These are phyloP conservation scores for Cryptomyrus ogoouensis DNA, from an alignment of 2,113 vertebrate species.

Conservation along the genomic window DNA sequence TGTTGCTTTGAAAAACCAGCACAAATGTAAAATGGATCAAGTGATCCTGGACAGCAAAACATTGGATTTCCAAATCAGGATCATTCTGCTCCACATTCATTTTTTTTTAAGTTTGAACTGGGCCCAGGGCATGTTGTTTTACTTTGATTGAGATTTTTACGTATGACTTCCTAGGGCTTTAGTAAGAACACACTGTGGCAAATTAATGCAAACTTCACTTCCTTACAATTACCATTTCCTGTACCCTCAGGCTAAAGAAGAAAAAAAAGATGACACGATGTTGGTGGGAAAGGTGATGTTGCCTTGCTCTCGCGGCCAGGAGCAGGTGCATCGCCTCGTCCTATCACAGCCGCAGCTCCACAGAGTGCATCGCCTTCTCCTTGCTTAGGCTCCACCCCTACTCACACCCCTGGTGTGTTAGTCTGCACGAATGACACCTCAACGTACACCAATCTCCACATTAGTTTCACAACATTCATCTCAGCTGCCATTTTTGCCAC, in stretches of 20 bases:
- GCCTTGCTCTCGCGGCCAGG: conserved; percentile 71
- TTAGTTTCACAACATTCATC: background rate
- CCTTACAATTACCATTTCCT: background rate
- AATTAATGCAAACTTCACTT: background rate
- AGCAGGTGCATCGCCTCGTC: conserved; percentile 72
- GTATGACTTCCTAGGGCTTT: background rate
- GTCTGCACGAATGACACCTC: background rate
- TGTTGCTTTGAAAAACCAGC: background rate
- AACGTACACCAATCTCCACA: background rate
- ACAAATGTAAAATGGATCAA: background rate
- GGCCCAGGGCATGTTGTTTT: background rate
- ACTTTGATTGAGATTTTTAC: background rate
- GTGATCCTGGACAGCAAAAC: background rate
- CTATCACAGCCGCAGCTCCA: conserved; percentile 77
- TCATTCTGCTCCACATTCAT: background rate
- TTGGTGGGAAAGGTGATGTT: conserved; percentile 74
- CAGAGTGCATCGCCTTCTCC: conserved; percentile 70
- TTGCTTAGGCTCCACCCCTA: conserved; percentile 40
- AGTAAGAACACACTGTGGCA: background rate
- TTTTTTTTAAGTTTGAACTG: background rate
- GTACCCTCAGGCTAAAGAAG: conserved; percentile 68
- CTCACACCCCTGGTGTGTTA: background rate
- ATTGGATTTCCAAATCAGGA: background rate
- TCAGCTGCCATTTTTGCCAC: background rate
- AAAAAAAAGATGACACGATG: conserved; percentile 64